These are phyloP conservation scores for Anneissia japonica DNA, from an alignment of 35 echinoderm and acorn worm genomes.

Conservation along the genomic window DNA sequence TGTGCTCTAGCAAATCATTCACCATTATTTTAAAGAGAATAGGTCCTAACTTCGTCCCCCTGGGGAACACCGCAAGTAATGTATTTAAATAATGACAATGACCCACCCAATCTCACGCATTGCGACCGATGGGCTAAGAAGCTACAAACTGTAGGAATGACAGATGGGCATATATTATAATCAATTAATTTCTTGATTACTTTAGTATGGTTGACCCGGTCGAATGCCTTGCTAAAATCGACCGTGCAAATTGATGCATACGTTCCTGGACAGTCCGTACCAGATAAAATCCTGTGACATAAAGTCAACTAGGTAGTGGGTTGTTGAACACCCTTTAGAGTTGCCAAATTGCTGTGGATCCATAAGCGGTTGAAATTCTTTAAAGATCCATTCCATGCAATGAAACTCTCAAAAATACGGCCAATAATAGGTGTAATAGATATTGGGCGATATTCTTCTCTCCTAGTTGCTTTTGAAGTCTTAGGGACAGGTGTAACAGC, in stretches of 20 bases:
- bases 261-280: conserved; percentile 12
- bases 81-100: not conserved
- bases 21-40: not conserved
- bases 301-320: conserved; percentile 38
- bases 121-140: conserved; percentile 16
- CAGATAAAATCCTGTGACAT: not conserved
- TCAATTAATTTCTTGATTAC: not conserved
- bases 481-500: not conserved
- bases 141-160: conserved; percentile 20
- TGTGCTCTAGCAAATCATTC: not conserved
- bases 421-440: conserved; percentile 27
- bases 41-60: not conserved
- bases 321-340: conserved; percentile 3
- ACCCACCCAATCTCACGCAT: not conserved
- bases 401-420: conserved; percentile 5
- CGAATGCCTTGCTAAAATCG: conserved; percentile 30
- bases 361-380: conserved; percentile 2
- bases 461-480: not conserved
- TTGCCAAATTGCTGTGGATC: conserved; percentile 33
- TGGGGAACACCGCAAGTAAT: conserved; percentile 17
- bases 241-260: not conserved
- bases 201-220: conserved; percentile 19
- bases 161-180: not conserved
- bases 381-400: conserved; percentile 19
- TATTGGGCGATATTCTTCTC: not conserved